These are phyloP conservation scores for Amblyraja radiata DNA, from an alignment of 2,797 vertebrate species.

Conservation along the genomic window DNA sequence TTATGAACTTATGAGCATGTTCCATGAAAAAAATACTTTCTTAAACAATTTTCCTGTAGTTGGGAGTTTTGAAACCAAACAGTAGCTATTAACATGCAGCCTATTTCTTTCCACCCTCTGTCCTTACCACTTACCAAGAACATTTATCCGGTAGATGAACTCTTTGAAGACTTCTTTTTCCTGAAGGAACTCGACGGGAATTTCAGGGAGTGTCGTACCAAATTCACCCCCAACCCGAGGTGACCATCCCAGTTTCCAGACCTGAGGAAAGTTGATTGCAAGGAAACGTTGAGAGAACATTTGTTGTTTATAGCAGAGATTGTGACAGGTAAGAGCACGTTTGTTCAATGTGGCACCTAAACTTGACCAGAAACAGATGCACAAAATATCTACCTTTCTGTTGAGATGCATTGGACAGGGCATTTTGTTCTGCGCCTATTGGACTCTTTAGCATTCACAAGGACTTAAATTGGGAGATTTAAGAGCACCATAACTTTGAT, in stretches of 20 bases:
- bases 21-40: not conserved
- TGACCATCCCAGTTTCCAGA: slow-evolving; percentile 97
- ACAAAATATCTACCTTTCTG: not conserved
- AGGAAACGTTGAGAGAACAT: not conserved
- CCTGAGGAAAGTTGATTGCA: slow-evolving; percentile 55
- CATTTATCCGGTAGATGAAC: slow-evolving; percentile 93
- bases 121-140: slow-evolving; percentile 62
- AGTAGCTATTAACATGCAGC: not conserved
- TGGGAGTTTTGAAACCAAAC: not conserved
- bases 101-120: not conserved
- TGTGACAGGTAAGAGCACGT: not conserved
- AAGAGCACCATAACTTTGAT: not conserved
- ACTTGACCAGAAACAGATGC: not conserved
- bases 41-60: not conserved
- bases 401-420: not conserved
- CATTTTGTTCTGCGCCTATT: not conserved
- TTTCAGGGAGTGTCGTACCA: slow-evolving; percentile 83
- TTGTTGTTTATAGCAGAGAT: too few relatives aligned
- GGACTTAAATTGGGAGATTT: not conserved
- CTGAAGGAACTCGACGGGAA: slow-evolving; percentile 93
- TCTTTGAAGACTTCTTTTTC: slow-evolving; percentile 95
- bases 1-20: not conserved
- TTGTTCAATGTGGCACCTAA: not conserved
- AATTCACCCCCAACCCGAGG: slow-evolving; percentile 83
- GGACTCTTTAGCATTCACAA: not conserved